phyloP scores from a whole-genome alignment of 2,888 invertebrate genomes.

The Polia nebulosa region DNA sequence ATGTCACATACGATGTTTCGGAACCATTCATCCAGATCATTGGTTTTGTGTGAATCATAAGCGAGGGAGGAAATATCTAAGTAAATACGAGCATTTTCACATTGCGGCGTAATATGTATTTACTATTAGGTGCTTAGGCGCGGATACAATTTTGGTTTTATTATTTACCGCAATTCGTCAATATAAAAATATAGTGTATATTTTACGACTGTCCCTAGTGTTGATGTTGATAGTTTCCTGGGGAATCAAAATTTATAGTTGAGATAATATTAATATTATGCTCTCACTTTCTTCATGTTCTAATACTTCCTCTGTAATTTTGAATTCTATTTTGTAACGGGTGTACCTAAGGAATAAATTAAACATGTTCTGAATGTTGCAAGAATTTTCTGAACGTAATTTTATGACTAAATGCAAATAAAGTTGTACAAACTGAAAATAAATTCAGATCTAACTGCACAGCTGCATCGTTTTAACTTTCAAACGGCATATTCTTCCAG shows the following conservation, averaged over 20 bases:
- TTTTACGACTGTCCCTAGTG: conserved; percentile 27
- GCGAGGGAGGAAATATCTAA: conserved; percentile 45
- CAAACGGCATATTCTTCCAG: background rate
- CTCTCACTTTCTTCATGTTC: background rate
- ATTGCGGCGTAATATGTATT: conserved; percentile 45
- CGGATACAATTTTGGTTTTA: conserved; percentile 50
- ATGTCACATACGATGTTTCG: conserved; percentile 57
- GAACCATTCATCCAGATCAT: conserved; percentile 65
- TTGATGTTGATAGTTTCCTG: conserved; percentile 29
- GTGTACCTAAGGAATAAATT: background rate
- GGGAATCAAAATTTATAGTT: conserved; percentile 6
- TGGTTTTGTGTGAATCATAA: conserved; percentile 56
- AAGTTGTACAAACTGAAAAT: conserved; percentile 23
- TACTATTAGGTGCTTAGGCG: conserved; percentile 25
- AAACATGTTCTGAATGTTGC: too few species aligned
- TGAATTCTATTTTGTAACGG: background rate
- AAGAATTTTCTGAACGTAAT: background rate
- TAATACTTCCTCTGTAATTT: background rate
- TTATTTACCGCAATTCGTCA: conserved; percentile 45
- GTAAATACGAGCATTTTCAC: conserved; percentile 49
- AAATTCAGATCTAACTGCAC: conserved; percentile 8
- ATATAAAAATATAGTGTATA: conserved; percentile 39
- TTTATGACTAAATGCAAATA: conserved; percentile 10
- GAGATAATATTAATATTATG: background rate
- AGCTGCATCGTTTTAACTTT: conserved; percentile 12